Conservation (phyloP, 1,140 invertebrate genomes). For the Ceratina australensis region DNA sequence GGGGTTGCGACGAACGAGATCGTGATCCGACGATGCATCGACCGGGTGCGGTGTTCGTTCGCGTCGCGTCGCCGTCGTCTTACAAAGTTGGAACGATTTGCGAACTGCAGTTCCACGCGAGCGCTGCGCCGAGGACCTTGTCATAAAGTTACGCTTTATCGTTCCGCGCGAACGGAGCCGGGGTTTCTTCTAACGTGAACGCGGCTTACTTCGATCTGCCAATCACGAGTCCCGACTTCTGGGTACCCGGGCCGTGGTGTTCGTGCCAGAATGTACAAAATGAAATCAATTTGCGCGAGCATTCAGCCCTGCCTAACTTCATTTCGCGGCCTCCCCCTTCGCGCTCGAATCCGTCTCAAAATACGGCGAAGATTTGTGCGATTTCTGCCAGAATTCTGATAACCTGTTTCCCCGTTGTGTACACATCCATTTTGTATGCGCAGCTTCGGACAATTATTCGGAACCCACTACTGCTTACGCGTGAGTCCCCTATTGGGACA, state of each 20-base stretch:
- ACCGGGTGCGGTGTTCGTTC: constrained; percentile 11
- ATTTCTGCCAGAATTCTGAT: too few relatives aligned
- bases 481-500: too few relatives aligned
- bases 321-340: background rate
- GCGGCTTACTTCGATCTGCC: constrained; percentile 69
- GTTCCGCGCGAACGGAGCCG: constrained; percentile 63
- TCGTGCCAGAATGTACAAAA: constrained; percentile 56
- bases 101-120: constrained; percentile 58
- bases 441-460: too few relatives aligned
- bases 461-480: too few relatives aligned
- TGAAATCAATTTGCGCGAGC: constrained; percentile 59
- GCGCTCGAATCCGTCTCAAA: too few relatives aligned
- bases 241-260: constrained; percentile 51
- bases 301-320: constrained; percentile 43
- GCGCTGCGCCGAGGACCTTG: constrained; percentile 61
- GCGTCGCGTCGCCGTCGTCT: constrained; percentile 46
- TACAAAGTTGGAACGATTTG: constrained; percentile 59
- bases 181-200: constrained; percentile 50
- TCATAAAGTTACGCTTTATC: constrained; percentile 73
- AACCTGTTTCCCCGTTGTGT: too few relatives aligned
- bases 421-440: too few relatives aligned
- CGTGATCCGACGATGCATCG: constrained; percentile 10
- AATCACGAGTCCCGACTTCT: constrained; percentile 68
- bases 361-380: too few relatives aligned
- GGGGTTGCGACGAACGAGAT: background rate